Percentiles rank a stretch among this genome's conserved stretches.
phyloP scores from a whole-genome alignment of 2,113 vertebrate species.

The Xiphophorus couchianus region DNA sequence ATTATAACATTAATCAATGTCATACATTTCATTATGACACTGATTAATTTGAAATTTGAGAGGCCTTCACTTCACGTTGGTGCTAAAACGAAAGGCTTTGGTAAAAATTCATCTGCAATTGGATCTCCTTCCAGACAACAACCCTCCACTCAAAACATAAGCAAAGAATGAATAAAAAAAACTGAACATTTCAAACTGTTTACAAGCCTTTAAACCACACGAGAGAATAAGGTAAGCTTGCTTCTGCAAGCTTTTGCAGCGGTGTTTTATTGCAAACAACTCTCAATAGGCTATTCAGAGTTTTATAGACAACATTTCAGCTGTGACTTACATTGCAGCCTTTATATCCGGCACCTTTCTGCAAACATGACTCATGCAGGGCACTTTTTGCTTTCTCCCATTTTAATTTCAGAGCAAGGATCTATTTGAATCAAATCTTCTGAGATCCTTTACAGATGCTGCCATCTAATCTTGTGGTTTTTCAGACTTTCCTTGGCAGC shows the following conservation, averaged over 20 bases:
- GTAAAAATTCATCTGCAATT: too few species aligned
- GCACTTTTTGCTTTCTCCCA: conserved; percentile 15
- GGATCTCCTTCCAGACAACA: too few species aligned
- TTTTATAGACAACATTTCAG: neutral
- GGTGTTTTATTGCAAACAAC: neutral
- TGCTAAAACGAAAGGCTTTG: neutral
- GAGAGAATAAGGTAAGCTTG: neutral
- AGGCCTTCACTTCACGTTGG: neutral
- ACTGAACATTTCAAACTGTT: neutral
- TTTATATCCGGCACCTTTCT: neutral
- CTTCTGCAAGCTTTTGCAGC: neutral
- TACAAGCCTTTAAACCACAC: neutral
- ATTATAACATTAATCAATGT: too few species aligned
- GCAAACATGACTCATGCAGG: neutral
- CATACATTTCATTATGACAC: neutral
- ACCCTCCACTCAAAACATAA: neutral
- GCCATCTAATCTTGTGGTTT: conserved; percentile 55
- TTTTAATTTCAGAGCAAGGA: conserved; percentile 40
- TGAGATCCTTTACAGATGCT: conserved; percentile 54
- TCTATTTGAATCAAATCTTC: conserved; percentile 50
- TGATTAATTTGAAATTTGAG: neutral
- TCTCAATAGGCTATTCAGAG: neutral
- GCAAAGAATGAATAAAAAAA: neutral
- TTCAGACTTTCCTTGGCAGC: conserved; percentile 52
- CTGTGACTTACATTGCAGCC: neutral